Percentiles rank a stretch among this genome's conserved stretches.
phyloP scores from a whole-genome alignment of 1,140 invertebrate species.

The Zaprionus africanus region DNA sequence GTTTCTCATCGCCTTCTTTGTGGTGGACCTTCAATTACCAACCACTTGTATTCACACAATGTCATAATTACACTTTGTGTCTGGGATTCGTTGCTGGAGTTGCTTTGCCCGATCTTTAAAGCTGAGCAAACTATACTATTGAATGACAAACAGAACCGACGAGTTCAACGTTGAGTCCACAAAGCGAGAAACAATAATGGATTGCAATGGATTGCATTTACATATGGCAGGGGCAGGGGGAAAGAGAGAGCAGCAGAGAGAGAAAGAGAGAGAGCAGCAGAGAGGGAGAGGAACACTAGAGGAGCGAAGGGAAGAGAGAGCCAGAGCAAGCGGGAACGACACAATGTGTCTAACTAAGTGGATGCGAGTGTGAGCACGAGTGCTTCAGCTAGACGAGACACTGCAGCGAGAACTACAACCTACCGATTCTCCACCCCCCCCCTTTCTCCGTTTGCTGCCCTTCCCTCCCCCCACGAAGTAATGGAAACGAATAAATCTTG shows the following conservation, averaged over 20 bases:
- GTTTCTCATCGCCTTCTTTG: background rate
- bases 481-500: slow-evolving; percentile 67
- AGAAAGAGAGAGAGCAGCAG: too few species aligned
- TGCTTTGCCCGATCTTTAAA: slow-evolving; percentile 17
- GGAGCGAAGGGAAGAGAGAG: too few species aligned
- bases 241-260: background rate
- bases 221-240: slow-evolving; percentile 22
- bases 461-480: slow-evolving; percentile 5
- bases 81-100: background rate
- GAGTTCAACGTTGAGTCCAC: slow-evolving; percentile 23
- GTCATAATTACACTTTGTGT: slow-evolving; percentile 39
- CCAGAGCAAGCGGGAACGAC: background rate
- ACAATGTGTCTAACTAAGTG: slow-evolving; percentile 44
- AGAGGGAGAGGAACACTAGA: too few species aligned
- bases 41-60: slow-evolving; percentile 25
- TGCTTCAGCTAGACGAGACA: slow-evolving; percentile 23
- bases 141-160: slow-evolving; percentile 19
- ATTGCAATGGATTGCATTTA: slow-evolving; percentile 55
- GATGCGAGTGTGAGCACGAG: slow-evolving; percentile 17
- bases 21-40: slow-evolving; percentile 32
- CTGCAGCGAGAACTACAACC: slow-evolving; percentile 5
- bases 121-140: slow-evolving; percentile 40
- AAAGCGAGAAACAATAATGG: slow-evolving; percentile 54
- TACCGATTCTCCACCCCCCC: background rate
- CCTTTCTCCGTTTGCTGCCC: background rate